These are phyloP conservation scores for Oryzias sinensis DNA, from an alignment of 2,797 vertebrate genomes.

Conservation along the genomic window DNA sequence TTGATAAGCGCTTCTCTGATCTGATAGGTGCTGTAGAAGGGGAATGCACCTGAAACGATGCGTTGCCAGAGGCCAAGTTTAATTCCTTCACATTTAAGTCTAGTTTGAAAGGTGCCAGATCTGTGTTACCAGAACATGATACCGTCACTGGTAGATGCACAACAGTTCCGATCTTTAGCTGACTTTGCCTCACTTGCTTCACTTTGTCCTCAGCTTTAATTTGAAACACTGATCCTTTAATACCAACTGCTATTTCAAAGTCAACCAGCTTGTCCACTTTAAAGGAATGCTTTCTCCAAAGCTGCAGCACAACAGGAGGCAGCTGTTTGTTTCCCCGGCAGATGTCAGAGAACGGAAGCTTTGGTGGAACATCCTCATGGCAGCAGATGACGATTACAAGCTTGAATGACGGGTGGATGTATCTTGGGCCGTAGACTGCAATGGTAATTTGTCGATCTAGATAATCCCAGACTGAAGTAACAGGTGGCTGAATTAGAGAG, in stretches of 20 bases:
- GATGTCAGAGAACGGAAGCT: conserved; percentile 85
- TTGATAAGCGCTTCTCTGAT: conserved; percentile 66
- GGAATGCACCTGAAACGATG: conserved; percentile 82
- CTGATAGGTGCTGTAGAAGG: conserved; percentile 82
- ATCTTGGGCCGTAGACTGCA: conserved; percentile 92
- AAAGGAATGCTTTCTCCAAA: conserved; percentile 91
- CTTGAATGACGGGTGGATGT: conserved; percentile 93
- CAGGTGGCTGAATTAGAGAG: conserved; percentile 79
- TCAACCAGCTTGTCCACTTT: conserved; percentile 81
- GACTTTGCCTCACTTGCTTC: conserved; percentile 83
- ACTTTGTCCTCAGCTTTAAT: conserved; percentile 78
- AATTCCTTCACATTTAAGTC: conserved; percentile 77
- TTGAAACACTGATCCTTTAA: conserved; percentile 81
- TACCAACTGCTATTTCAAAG: conserved; percentile 76
- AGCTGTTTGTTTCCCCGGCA: conserved; percentile 81
- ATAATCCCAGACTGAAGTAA: conserved; percentile 89
- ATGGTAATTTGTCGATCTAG: conserved; percentile 84
- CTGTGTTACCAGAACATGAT: conserved; percentile 71
- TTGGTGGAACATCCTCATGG: conserved; percentile 86
- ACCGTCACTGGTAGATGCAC: conserved; percentile 84
- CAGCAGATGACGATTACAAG: conserved; percentile 84
- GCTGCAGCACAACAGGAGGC: conserved; percentile 89
- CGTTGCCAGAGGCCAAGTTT: conserved; percentile 54
- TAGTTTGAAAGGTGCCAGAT: conserved; percentile 84
- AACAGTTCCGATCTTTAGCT: conserved; percentile 82